These are phyloP conservation scores for Amblyornis subalaris DNA, from an alignment of 2,113 vertebrate species.

Conservation along the genomic window DNA sequence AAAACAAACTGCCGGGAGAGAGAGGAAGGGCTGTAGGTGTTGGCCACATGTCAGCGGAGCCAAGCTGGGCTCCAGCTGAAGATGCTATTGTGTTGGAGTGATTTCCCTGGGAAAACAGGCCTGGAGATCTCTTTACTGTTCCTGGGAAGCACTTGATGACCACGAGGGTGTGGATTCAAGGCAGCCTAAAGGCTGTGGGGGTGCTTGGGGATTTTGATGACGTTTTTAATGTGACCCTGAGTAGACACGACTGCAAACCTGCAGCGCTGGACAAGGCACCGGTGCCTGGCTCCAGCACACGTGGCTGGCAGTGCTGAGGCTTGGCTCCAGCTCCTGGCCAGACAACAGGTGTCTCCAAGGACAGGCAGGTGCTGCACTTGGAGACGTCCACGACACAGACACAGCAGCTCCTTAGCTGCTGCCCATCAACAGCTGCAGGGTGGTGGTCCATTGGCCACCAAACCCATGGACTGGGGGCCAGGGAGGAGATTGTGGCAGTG, in stretches of 20 bases:
- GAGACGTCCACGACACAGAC: neutral
- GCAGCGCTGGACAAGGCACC: fast-evolving
- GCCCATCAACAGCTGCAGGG: neutral
- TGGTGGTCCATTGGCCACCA: neutral
- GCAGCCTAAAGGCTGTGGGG: neutral
- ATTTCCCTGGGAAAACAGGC: constrained; percentile 25
- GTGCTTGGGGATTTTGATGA: neutral
- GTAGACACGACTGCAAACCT: neutral
- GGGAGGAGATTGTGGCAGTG: neutral
- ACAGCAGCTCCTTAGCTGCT: neutral
- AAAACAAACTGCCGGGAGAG: neutral
- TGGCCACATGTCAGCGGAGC: neutral
- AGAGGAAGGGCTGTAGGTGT: constrained; percentile 22
- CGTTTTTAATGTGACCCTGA: neutral
- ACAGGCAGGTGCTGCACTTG: fast-evolving
- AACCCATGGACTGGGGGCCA: fast-evolving
- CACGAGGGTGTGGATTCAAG: neutral
- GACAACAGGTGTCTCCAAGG: neutral
- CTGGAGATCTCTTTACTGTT: neutral
- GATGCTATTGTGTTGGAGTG: neutral
- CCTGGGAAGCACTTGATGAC: neutral
- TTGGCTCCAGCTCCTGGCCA: fast-evolving
- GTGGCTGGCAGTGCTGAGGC: neutral
- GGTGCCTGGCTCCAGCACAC: neutral
- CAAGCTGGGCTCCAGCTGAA: neutral